Base-by-base conservation (phyloP, 1,140 invertebrate genomes). In the Bombus affinis region DNA sequence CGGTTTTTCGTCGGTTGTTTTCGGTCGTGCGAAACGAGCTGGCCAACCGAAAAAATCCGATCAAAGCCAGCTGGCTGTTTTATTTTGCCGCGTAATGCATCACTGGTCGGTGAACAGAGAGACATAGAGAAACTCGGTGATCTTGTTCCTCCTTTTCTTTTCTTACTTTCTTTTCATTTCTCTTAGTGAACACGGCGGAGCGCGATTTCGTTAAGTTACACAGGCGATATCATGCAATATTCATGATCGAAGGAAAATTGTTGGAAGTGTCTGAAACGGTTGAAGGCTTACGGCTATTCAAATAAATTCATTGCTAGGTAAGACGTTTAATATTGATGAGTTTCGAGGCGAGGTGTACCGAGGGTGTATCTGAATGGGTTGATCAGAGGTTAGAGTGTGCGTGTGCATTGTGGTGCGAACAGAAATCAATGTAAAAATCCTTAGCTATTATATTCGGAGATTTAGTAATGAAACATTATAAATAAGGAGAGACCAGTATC, bases 271-370 rank as follows among this genome's bases (percentile, higher is more conserved):
- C 72, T 73, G 72, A 73, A 74, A 74, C 32, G 73, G 73, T 53
- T 53, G 71, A 73, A 73, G 71, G 71, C 72, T 74, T 74, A 74
- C 72, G 72, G n/a, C 73, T 74, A 74, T 74, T 74, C 73, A 74
- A 74, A 74, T 74, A 74, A 74, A 74, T 74, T 74, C 73, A 74
- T 74, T 74, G 73, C 73, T 53, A n/a, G n/a, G 73, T 74, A 74
- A 74, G 73, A 53, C 73, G 73, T 74, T 74, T 74, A 74, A 74
- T 74, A 74, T 74, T 74, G 73, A 74, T 74, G 73, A 74, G 73
- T 25, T 35, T 35, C 73, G n/a, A 35, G n/a, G 44, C 32, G 73
- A 35, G 15, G n/a, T 44, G 42, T 53, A 75, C n/a, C 44, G 22
- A n/a, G 12, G 44, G 32, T 75, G 73, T 75, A 53, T 53, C 73